Percentiles rank a stretch among this genome's conserved stretches.
Conservation (phyloP, 92 coral and sea anemone genomes). For the Porites cylindrica region DNA sequence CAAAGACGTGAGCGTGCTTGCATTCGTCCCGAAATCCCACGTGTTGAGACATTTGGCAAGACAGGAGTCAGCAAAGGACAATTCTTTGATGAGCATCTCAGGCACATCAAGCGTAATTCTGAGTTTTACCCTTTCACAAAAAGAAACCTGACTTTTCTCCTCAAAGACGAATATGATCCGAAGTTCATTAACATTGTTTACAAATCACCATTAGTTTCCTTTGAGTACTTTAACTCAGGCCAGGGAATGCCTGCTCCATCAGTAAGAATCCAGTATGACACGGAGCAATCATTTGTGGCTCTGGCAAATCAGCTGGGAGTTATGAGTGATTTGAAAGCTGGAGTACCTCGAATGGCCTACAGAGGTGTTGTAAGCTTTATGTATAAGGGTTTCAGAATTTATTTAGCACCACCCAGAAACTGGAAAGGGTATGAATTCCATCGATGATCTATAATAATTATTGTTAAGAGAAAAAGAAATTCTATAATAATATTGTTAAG, state of each 20-base stretch:
- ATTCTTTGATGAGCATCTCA: slow-evolving; percentile 86
- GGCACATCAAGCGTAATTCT: slow-evolving; percentile 74
- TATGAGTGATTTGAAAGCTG: slow-evolving; percentile 88
- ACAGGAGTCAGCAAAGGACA: slow-evolving; percentile 93
- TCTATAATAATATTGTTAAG: too few species aligned
- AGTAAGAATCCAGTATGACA: slow-evolving; percentile 82
- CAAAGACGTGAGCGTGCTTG: slow-evolving; percentile 88
- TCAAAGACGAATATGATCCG: slow-evolving; percentile 78
- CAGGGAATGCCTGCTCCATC: slow-evolving; percentile 41
- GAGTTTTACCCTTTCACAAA: slow-evolving; percentile 78
- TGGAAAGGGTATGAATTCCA: slow-evolving; percentile 72
- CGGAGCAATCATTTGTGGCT: slow-evolving; percentile 61
- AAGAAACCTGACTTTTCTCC: slow-evolving; percentile 80
- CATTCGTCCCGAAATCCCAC: slow-evolving; percentile 93
- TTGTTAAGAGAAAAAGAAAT: neutral
- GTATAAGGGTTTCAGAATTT: slow-evolving; percentile 74
- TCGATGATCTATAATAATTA: neutral
- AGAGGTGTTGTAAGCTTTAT: slow-evolving; percentile 84
- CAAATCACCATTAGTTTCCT: slow-evolving; percentile 72
- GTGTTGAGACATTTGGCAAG: slow-evolving; percentile 89
- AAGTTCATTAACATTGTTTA: slow-evolving; percentile 67
- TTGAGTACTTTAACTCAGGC: slow-evolving; percentile 63
- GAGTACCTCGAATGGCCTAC: slow-evolving; percentile 95
- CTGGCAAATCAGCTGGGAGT: slow-evolving; percentile 78
- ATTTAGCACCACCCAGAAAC: slow-evolving; percentile 75